Evolutionary conservation across 2,888 invertebrate genomes (phyloP).

Genomic region (Pogonocherus hispidulus): DNA sequence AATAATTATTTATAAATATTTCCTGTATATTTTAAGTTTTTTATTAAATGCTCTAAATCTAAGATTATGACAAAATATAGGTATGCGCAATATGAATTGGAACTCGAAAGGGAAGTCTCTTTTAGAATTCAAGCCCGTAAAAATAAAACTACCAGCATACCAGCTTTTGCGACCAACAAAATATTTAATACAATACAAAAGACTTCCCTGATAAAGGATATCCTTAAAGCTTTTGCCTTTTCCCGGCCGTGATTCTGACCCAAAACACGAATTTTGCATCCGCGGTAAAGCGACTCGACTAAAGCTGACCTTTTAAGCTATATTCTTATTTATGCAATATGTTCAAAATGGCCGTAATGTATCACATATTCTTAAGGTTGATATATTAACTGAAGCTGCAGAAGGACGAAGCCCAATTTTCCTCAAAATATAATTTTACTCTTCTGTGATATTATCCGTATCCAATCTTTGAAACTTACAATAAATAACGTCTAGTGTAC

Average conservation of each 20-base stretch:
- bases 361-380: slow-evolving; percentile 13
- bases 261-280: slow-evolving; percentile 13
- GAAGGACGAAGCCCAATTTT: neutral
- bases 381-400: neutral
- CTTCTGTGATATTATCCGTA: too few species aligned
- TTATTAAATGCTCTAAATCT: too few species aligned
- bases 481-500: too few species aligned
- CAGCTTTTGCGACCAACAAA: neutral
- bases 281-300: neutral
- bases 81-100: too few species aligned
- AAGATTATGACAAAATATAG: too few species aligned
- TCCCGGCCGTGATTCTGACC: neutral
- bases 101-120: neutral
- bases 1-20: too few species aligned
- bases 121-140: neutral
- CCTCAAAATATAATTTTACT: neutral
- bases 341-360: neutral
- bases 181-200: slow-evolving; percentile 14
- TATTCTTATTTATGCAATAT: slow-evolving; percentile 18
- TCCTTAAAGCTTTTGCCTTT: slow-evolving; percentile 1
- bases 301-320: slow-evolving; percentile 12
- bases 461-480: too few species aligned
- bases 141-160: neutral
- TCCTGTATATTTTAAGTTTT: too few species aligned
- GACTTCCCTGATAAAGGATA: slow-evolving; percentile 2